phyloP scores from a whole-genome alignment of 2,113 vertebrate genomes.

The Rostratula benghalensis region DNA sequence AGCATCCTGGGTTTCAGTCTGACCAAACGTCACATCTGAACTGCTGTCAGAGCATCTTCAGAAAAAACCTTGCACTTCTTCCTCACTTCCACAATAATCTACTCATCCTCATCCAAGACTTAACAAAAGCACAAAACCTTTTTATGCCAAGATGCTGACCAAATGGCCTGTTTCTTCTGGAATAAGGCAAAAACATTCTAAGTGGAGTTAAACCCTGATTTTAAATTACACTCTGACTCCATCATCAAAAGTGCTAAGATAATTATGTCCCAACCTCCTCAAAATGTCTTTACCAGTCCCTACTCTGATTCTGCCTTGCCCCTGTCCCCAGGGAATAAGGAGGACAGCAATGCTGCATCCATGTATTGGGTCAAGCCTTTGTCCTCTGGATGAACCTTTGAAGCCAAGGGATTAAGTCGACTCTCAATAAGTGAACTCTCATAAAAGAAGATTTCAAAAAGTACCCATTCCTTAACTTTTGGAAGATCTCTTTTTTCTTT shows the following conservation, averaged over 20 bases:
- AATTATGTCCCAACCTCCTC: background rate
- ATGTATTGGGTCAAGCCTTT: background rate
- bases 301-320: background rate
- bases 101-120: background rate
- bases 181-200: background rate
- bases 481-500: background rate
- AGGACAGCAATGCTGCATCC: background rate
- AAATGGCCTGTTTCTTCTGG: background rate
- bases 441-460: background rate
- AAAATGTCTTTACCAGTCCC: background rate
- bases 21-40: background rate
- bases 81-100: background rate
- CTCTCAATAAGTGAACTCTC: background rate
- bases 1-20: background rate
- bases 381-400: background rate
- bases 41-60: background rate
- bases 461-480: background rate
- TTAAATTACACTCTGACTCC: background rate
- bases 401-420: background rate
- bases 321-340: background rate
- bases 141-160: background rate
- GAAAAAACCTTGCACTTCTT: background rate
- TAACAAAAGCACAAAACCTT: background rate
- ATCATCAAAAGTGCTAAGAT: background rate
- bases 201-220: background rate